These are phyloP conservation scores for Apamea monoglypha DNA, from an alignment of 2,888 invertebrate species.

Conservation along the genomic window DNA sequence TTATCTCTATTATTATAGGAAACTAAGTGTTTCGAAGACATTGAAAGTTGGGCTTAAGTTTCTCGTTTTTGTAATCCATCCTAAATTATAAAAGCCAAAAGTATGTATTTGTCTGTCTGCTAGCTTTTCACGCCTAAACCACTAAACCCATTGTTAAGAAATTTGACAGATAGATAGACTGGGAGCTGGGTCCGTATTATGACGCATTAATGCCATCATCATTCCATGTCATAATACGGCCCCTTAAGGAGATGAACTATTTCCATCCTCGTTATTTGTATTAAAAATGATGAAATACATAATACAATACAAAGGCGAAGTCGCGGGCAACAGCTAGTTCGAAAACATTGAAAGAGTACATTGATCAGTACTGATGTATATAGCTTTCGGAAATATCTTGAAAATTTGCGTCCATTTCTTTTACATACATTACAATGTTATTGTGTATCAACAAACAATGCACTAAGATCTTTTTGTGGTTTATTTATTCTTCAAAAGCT, in stretches of 20 bases:
- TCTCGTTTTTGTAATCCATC: not conserved
- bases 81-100: not conserved
- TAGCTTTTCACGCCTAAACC: not conserved
- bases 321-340: not conserved
- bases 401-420: not conserved
- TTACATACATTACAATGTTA: not conserved
- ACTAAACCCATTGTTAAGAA: not conserved
- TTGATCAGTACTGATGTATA: not conserved
- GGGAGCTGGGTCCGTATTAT: not conserved
- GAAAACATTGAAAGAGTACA: not conserved
- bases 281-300: not conserved
- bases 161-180: not conserved
- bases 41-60: not conserved
- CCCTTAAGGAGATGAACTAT: not conserved
- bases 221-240: not conserved
- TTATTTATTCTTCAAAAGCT: not conserved
- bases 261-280: not conserved
- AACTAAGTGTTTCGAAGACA: slow-evolving; percentile 2
- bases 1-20: slow-evolving; percentile 14
- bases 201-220: not conserved
- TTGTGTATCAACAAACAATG: not conserved
- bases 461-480: not conserved
- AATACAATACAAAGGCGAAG: not conserved
- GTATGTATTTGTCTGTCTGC: not conserved
- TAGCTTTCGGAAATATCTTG: not conserved